Evolutionary conservation across 2,113 vertebrate species (phyloP), one percentile per base, ranked within the genome.

Genomic region (Arizona elegans): DNA sequence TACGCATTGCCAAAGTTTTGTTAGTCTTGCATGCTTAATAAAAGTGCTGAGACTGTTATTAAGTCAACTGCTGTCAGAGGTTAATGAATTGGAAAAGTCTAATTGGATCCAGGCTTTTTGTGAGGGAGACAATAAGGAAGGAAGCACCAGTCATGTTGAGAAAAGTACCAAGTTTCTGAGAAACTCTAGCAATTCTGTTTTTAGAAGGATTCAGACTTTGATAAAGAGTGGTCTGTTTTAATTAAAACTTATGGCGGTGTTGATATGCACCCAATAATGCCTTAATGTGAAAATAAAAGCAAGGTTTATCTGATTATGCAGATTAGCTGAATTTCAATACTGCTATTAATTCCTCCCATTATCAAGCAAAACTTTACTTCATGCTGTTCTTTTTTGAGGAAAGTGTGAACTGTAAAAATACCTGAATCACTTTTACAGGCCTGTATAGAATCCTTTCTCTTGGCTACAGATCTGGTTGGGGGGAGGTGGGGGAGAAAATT

Each of bases 1-100:
- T 98, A 98, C 97, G 98, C 98, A 98, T 98, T 98, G 98, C 98
- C 98, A 99, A 98, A 99, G 98, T 98, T 98, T 98, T 98, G 97
- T 98, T 98, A 98, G 98, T 98, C 98, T 97, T 98, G 98, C 98
- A 98, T 98, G 98, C 98, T 98, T 98, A 98, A 98, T 98, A 98
- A 98, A 98, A 98, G 97, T 97, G 98, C 98, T 98, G 97, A 98
- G 98, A 98, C 98, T 98, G 98, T 98, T 98, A 98, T 94, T 97
- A 98, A 98, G 98, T 98, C 96, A 98, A 96, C 95, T 97, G 92
- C 97, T 98, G 97, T 98, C 98, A 97, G 97, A 97, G 97, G 96
- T 97, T 97, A 97, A 97, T 98, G 97, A 97, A 97, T 87, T 90
- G 89, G 81, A 86, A 62, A 33, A 62, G 86, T 93, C 58, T 56